phyloP scores from a whole-genome alignment of 2,113 vertebrate genomes.

The Micronycteris hirsuta region DNA sequence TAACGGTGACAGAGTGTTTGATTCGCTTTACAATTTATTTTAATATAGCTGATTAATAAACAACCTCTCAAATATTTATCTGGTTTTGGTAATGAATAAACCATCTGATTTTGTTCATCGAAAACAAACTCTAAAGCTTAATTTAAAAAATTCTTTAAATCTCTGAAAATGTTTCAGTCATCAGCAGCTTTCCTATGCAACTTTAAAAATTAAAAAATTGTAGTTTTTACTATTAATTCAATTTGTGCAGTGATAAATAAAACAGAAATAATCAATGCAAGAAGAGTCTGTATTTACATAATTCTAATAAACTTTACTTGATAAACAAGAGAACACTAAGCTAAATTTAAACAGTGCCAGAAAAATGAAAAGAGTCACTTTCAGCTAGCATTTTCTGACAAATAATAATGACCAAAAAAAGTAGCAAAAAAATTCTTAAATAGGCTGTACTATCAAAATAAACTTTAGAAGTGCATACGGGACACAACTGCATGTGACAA shows the following conservation, averaged over 20 bases:
- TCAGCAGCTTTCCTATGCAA: neutral
- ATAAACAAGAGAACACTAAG: neutral
- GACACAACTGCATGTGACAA: neutral
- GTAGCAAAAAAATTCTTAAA: neutral
- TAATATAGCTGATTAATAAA: constrained; percentile 53
- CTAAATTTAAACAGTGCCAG: neutral
- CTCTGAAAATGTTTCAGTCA: neutral
- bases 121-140: neutral
- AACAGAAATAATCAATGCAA: neutral
- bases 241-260: neutral
- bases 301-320: neutral
- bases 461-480: neutral
- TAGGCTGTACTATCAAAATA: neutral
- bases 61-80: constrained; percentile 32
- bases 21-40: constrained; percentile 59
- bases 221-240: neutral
- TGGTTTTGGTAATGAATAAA: neutral
- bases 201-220: neutral
- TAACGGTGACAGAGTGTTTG: constrained; percentile 40
- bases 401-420: neutral
- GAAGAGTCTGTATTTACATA: neutral
- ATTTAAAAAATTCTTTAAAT: neutral
- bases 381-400: constrained; percentile 2
- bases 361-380: neutral
- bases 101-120: neutral